Evolutionary conservation across 2,888 invertebrate genomes (phyloP), one percentile per base, ranked within the genome.

Genomic region (Myathropa florea): DNA sequence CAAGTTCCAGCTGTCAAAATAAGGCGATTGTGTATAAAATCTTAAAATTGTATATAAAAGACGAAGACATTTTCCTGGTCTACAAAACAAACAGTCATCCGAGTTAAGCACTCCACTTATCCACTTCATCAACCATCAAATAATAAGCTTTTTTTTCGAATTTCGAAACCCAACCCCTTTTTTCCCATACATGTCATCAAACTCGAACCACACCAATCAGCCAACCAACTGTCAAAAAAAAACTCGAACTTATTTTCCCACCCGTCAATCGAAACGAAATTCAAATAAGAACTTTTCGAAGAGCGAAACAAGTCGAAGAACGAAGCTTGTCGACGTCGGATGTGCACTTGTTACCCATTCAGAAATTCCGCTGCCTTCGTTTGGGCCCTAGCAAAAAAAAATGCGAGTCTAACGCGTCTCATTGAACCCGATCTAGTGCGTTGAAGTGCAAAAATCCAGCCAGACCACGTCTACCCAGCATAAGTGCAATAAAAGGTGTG

Each of bases 241-340:
- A 72, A 26, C 12, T 80, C 55, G 53, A 61, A 46, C 39, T 36
- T 72, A n/a, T n/a, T 39, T 36, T 23, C 59, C 46, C 18, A 46
- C 18, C 46, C 18, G 46, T 18, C 33, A 24, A 67, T 39, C 36
- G 63, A 82, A 71, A 46, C 39, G 46, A 64, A 76, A 86, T 86
- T 86, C 83, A 83, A 85, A 85, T 85, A 83, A 86, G 86, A 86
- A 75, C 71, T 67, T 77, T 86, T 86, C 86, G 86, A 83, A 83
- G 61, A 82, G 73, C 75, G 86, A 86, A 79, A 79, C 78, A 83
- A 82, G 86, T 86, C 86, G 82, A 83, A 86, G 57, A 83, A 83
- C 75, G 70, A 83, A 86, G 79, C 86, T 86, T 86, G 86, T 83
- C 83, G 83, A 86, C 86, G 83, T 86, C 86, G 83, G 86, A 83